phyloP scores from a whole-genome alignment of 1,140 invertebrate genomes.

The Trichomalopsis sarcophagae region DNA sequence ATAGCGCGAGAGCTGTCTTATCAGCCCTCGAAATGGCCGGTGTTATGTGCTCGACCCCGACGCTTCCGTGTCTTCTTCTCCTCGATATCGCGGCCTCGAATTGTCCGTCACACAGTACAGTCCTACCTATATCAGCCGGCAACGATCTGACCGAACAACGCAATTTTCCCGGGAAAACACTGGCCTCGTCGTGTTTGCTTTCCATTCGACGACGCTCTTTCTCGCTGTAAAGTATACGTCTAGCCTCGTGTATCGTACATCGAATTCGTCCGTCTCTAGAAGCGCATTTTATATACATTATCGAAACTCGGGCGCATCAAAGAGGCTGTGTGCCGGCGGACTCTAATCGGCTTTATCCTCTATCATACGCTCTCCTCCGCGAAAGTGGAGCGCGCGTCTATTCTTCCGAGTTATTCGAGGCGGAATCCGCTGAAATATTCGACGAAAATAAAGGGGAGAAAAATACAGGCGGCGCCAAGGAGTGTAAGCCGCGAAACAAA shows the following conservation, averaged over 20 bases:
- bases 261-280: neutral
- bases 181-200: neutral
- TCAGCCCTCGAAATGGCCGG: neutral
- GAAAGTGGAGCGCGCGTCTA: neutral
- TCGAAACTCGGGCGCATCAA: neutral
- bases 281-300: neutral
- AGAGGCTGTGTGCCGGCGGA: neutral
- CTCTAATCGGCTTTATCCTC: neutral
- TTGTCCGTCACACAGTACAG: neutral
- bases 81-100: neutral
- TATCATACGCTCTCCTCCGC: too few relatives aligned
- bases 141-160: neutral
- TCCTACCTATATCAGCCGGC: neutral
- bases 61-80: neutral
- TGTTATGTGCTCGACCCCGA: neutral
- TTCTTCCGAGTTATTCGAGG: neutral
- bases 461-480: neutral
- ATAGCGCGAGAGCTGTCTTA: neutral
- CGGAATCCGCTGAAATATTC: neutral
- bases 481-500: too few relatives aligned
- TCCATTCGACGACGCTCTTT: neutral
- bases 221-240: neutral
- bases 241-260: too few relatives aligned
- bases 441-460: neutral
- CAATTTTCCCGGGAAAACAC: neutral